A percentile compares a stretch with the other conserved stretches of the same genome.
Conservation (phyloP, 2,888 invertebrate species). For the Mycogona germanica region DNA sequence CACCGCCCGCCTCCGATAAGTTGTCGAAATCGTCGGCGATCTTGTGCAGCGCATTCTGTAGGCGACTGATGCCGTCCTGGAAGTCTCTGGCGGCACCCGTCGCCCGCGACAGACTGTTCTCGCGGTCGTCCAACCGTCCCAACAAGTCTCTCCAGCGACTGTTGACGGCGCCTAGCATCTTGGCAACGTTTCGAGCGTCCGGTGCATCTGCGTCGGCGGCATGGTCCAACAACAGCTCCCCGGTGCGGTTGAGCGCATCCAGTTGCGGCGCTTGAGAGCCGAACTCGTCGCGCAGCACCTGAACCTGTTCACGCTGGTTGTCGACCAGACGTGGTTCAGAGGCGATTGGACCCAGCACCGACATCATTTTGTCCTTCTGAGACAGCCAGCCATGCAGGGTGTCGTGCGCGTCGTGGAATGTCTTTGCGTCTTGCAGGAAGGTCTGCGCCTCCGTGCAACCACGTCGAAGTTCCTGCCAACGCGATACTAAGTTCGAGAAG, state of each 20-base stretch:
- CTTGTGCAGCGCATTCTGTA: conserved; percentile 73
- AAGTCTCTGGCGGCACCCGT: conserved; percentile 88
- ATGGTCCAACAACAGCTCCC: conserved; percentile 55
- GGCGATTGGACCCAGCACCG: conserved; percentile 88
- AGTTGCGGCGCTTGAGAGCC: conserved; percentile 82
- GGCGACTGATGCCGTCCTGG: conserved; percentile 68
- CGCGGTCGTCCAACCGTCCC: conserved; percentile 70
- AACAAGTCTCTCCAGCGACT: conserved; percentile 67
- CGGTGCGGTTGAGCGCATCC: conserved; percentile 68
- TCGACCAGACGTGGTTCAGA: conserved; percentile 92
- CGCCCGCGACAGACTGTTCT: conserved; percentile 75
- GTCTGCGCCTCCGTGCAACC: conserved; percentile 55
- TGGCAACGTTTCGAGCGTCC: conserved; percentile 52
- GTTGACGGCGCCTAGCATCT: conserved; percentile 57
- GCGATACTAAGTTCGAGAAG: conserved; percentile 27
- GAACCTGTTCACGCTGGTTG: conserved; percentile 80
- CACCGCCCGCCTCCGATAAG: conserved; percentile 52
- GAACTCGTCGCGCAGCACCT: conserved; percentile 86
- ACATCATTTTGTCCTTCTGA: conserved; percentile 91
- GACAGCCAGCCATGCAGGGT: conserved; percentile 73
- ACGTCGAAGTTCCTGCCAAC: conserved; percentile 78
- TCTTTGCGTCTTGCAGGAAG: conserved; percentile 67
- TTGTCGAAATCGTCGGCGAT: conserved; percentile 80
- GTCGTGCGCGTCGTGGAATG: conserved; percentile 81
- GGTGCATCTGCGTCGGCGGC: conserved; percentile 40